Percentiles rank a stretch among this genome's conserved stretches.
Evolutionary conservation across 1,140 invertebrate species (phyloP).

Genomic region (Drosophila pachea): DNA sequence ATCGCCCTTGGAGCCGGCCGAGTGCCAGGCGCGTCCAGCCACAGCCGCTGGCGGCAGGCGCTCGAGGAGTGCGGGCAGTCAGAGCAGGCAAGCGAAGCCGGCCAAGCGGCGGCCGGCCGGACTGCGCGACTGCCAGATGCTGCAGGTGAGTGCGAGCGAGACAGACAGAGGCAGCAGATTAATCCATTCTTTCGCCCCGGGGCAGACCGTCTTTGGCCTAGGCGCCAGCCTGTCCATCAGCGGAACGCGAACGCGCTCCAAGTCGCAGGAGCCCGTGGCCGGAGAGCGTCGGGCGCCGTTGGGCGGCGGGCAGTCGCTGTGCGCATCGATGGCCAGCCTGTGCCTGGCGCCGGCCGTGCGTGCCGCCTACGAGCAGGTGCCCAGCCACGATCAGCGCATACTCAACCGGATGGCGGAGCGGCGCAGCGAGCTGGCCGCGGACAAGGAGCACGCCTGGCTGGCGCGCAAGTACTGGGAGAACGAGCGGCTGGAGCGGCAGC

Average conservation of each 20-base stretch:
- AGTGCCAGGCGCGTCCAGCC: slow-evolving; percentile 26
- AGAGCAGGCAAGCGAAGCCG: slow-evolving; percentile 27
- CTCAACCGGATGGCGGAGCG: slow-evolving; percentile 77
- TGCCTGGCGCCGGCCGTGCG: slow-evolving; percentile 67
- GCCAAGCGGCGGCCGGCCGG: slow-evolving; percentile 12
- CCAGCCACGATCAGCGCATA: slow-evolving; percentile 74
- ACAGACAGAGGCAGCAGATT: neutral
- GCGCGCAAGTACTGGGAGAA: slow-evolving; percentile 78
- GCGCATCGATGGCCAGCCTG: slow-evolving; percentile 71
- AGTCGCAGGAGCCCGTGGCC: slow-evolving; percentile 58
- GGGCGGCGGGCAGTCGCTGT: slow-evolving; percentile 32
- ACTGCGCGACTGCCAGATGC: slow-evolving; percentile 64
- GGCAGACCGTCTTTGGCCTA: slow-evolving; percentile 38
- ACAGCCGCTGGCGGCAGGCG: slow-evolving; percentile 38
- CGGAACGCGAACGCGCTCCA: slow-evolving; percentile 48
- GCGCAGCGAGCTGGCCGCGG: slow-evolving; percentile 61
- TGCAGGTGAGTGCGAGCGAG: slow-evolving; percentile 48
- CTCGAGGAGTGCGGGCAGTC: slow-evolving; percentile 65
- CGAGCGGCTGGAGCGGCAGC: slow-evolving; percentile 69
- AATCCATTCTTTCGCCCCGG: neutral
- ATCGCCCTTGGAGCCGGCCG: slow-evolving; percentile 26
- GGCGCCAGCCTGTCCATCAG: slow-evolving; percentile 31
- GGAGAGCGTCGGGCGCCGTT: too few species aligned
- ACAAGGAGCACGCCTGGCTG: slow-evolving; percentile 76
- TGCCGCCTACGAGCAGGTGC: slow-evolving; percentile 64